Evolutionary conservation across 2,797 vertebrate species (phyloP).

Genomic region (Dallia pectoralis): DNA sequence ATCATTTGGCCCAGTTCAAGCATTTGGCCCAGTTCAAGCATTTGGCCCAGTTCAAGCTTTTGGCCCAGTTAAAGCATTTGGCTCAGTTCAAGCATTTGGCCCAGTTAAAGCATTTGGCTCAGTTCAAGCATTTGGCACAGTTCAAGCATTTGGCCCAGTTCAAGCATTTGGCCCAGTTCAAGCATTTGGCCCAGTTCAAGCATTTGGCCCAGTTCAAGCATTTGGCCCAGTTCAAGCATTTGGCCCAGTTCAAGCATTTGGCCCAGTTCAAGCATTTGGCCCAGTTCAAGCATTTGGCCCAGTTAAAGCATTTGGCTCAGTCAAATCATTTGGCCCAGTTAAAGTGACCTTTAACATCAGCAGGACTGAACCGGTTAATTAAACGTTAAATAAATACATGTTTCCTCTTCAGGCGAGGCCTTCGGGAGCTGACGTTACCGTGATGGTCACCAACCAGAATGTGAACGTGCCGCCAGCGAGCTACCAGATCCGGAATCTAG

Average conservation of each 20-base stretch:
- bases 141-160: neutral
- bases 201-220: neutral
- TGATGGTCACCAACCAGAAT: constrained; percentile 72
- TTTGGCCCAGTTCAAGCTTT: neutral
- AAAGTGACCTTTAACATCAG: no score
- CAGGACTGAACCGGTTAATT: no score
- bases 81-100: neutral
- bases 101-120: neutral
- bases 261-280: neutral
- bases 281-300: neutral
- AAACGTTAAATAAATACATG: no score
- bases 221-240: neutral
- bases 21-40: neutral
- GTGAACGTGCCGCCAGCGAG: constrained; percentile 71
- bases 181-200: neutral
- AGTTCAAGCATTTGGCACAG: neutral
- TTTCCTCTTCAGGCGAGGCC: constrained; percentile 71
- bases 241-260: neutral
- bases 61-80: neutral
- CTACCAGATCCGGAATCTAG: constrained; percentile 68
- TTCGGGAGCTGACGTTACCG: constrained; percentile 40
- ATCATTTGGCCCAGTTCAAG: neutral
- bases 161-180: neutral
- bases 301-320: neutral
- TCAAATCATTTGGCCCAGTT: neutral